These are phyloP conservation scores for Clarias macrocephalus DNA, from an alignment of 2,113 vertebrate species.

Conservation along the genomic window DNA sequence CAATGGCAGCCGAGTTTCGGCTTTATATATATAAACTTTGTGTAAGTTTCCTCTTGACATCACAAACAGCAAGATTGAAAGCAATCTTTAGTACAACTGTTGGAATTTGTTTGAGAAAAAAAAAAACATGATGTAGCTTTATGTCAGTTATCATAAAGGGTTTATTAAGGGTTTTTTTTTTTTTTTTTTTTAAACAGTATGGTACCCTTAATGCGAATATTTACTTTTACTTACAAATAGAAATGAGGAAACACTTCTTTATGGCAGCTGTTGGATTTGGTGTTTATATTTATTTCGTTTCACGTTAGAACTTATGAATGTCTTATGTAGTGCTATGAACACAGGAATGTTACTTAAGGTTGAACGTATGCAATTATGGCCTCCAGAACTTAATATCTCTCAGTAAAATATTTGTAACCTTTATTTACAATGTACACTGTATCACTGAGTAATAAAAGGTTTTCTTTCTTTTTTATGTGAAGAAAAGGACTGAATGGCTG, in stretches of 20 bases:
- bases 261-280: too few species aligned
- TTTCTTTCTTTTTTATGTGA: not conserved
- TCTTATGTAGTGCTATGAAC: not conserved
- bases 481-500: not conserved
- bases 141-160: too few species aligned
- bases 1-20: not conserved
- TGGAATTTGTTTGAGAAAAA: not conserved
- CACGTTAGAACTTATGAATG: not conserved
- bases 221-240: too few species aligned
- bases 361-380: not conserved
- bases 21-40: not conserved
- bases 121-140: too few species aligned
- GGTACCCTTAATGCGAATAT: too few species aligned
- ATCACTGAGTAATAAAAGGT: not conserved
- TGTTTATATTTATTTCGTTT: not conserved
- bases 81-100: not conserved
- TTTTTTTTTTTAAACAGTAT: too few species aligned
- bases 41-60: not conserved
- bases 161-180: too few species aligned
- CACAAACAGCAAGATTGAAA: not conserved
- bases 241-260: too few species aligned
- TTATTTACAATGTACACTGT: not conserved
- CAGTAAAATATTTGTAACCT: not conserved
- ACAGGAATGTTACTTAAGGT: not conserved
- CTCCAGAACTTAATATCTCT: not conserved